Evolutionary conservation across 2,797 vertebrate genomes (phyloP), one percentile per base, ranked within the genome.

Genomic region (Microcaecilia unicolor): DNA sequence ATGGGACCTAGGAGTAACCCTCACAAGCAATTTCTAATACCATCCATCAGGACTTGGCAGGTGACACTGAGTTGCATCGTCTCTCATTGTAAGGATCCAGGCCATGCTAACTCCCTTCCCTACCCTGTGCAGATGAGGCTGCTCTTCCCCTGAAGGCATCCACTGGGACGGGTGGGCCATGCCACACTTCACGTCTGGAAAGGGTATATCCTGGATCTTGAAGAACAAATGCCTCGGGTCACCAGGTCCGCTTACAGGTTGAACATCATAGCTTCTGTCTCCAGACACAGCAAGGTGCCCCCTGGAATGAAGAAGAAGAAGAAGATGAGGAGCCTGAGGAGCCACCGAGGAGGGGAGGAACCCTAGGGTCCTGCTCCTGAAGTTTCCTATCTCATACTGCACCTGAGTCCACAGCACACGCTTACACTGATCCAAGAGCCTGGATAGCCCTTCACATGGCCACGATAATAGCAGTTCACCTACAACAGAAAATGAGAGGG

Each of bases 401-500:
- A 95, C 92, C 91, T 82, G 52, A 95, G 72, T 6, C 91, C 88
- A 0, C 74, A 39, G 30, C 92, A 96, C 54, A 83, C 70, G 10
- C 92, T 93, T 47, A 94, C 10, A 4, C 67, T 87, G 52, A 71
- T 89, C 56, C 85, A 74, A 37, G 91, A 91, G 15, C 44, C 16
- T 0, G 61, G 48, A 4, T 63, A 71, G 2, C 83, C 88, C 33
- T 2, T 42, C 6, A 81, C 74, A 0, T 13, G 58, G 9, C 92
- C 93, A 3, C 72, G 80, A 49, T 93, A 93, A 59, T 86, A 92
- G 64, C 92, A 96, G 36, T 82, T 78, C 10, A 61, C 74, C 92
- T 96, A 51, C 2, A 34, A 55, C 12, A 44, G 15, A 51, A 29
- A 12, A 3, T n/a, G n/a, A n/a, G n/a, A n/a, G n/a, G n/a, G n/a